A percentile compares a stretch with the other conserved stretches of the same genome.
phyloP scores from a whole-genome alignment of 1,140 invertebrate species.

The Colletes gigas region DNA sequence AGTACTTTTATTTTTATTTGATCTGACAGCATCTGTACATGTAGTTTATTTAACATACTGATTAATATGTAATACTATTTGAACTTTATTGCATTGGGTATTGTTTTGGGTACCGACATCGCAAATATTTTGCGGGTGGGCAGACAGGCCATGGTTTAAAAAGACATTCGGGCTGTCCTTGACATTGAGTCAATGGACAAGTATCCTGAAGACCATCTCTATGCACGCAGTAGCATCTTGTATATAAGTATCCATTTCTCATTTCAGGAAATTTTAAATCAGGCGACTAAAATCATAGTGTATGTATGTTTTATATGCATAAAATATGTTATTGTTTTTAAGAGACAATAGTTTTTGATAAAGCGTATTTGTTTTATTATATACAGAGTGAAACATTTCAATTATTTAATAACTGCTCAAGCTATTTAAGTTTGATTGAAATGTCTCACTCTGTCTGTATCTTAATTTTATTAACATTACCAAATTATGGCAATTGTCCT shows the following conservation, averaged over 20 bases:
- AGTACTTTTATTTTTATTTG: background rate
- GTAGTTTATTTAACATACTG: background rate
- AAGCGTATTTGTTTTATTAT: too few species aligned
- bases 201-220: slow-evolving; percentile 87
- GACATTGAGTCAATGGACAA: slow-evolving; percentile 85
- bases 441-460: background rate
- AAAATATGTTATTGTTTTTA: background rate
- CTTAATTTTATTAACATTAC: background rate
- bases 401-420: too few species aligned
- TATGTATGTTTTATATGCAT: background rate
- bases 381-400: too few species aligned
- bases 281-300: slow-evolving; percentile 20
- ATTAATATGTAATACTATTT: background rate
- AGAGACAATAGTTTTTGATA: background rate
- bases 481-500: background rate
- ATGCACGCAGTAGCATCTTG: slow-evolving; percentile 86
- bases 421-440: background rate
- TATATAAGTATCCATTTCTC: slow-evolving; percentile 84
- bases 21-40: background rate
- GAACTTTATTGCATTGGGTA: slow-evolving; percentile 3
- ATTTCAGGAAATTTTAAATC: slow-evolving; percentile 81
- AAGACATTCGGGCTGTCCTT: slow-evolving; percentile 84
- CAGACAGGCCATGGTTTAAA: slow-evolving; percentile 84
- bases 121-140: slow-evolving; percentile 79
- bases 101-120: slow-evolving; percentile 59